Conservation (phyloP, 2,113 vertebrate species). For the Lepus europaeus region DNA sequence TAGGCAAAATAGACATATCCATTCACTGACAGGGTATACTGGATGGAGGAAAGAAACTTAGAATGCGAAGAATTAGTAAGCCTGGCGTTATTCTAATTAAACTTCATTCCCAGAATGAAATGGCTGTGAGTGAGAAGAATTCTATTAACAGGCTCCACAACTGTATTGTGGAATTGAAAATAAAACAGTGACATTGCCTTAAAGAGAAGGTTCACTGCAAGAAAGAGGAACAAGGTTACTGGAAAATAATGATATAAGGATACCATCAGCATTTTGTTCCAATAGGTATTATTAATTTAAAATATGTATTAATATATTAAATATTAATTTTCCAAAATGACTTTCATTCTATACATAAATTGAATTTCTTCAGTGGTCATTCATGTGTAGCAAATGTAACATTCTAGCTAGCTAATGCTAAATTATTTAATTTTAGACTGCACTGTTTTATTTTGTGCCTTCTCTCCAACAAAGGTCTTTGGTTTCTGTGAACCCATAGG, state of each 20-base stretch:
- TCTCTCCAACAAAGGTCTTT: slow-evolving; percentile 64
- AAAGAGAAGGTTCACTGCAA: not conserved
- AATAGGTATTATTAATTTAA: slow-evolving; percentile 54
- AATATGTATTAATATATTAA: slow-evolving; percentile 65
- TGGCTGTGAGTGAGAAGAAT: not conserved
- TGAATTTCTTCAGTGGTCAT: not conserved
- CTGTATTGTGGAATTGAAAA: not conserved
- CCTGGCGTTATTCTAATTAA: not conserved
- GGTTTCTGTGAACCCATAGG: slow-evolving; percentile 65
- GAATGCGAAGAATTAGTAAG: not conserved
- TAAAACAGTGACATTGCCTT: not conserved
- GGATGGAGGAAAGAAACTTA: not conserved
- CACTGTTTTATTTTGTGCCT: slow-evolving; percentile 53
- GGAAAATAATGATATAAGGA: not conserved
- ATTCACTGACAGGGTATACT: not conserved
- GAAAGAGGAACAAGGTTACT: not conserved
- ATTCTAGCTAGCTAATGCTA: not conserved
- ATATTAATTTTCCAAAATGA: slow-evolving; percentile 53
- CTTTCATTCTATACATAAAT: not conserved
- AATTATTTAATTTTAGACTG: slow-evolving; percentile 52
- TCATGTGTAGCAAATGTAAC: not conserved
- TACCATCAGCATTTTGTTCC: not conserved
- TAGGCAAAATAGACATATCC: not conserved
- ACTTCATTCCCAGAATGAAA: not conserved
- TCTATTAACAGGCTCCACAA: not conserved